Conservation (phyloP, 1,140 invertebrate species). For the Nymphalis io region DNA sequence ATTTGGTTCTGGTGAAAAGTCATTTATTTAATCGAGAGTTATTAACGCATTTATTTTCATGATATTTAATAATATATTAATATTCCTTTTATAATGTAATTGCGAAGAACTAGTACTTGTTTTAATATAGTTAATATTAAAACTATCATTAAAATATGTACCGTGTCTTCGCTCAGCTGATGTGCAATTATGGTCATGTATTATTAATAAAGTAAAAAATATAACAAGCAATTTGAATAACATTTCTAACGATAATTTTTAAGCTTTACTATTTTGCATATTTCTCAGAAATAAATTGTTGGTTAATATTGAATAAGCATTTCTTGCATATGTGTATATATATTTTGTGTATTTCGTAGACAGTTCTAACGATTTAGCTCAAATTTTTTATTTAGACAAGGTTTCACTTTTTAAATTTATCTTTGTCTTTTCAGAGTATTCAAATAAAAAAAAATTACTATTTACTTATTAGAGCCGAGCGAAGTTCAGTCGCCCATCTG, state of each 20-base stretch:
- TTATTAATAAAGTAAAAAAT: conserved; percentile 22
- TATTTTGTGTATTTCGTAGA: no score
- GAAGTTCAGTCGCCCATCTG: no score
- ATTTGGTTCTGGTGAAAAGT: conserved; percentile 7
- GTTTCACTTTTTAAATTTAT: no score
- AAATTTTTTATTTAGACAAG: no score
- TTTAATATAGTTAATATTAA: neutral
- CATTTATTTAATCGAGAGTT: conserved; percentile 3
- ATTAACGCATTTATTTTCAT: conserved; percentile 2
- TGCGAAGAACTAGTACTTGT: neutral
- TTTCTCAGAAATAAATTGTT: no score
- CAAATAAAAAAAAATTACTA: no score
- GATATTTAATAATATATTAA: neutral
- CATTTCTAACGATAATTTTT: neutral
- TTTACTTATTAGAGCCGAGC: no score
- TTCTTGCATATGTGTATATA: no score
- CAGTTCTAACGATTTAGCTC: no score
- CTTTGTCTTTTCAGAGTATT: no score
- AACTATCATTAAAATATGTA: neutral
- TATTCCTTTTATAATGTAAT: neutral
- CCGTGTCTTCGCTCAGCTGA: neutral
- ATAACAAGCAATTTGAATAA: neutral
- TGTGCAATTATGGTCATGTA: conserved; percentile 17
- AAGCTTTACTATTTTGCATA: no score
- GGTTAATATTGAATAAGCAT: no score